Evolutionary conservation across 2,888 invertebrate genomes (phyloP).

Genomic region (Acanthosepion esculentum): DNA sequence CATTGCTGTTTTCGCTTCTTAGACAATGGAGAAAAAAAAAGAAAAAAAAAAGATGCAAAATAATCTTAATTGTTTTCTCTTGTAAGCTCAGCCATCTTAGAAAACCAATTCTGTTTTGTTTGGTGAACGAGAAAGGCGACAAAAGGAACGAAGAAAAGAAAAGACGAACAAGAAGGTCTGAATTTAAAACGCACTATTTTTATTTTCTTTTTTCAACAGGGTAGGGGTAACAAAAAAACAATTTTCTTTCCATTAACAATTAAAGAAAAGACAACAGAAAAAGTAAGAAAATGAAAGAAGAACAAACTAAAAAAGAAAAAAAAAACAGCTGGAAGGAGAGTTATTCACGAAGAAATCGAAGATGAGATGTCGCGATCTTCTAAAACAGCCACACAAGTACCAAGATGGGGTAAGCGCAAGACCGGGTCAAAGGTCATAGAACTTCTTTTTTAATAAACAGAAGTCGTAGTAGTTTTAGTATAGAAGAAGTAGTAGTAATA

Average conservation of each 20-base stretch:
- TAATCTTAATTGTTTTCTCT: too few relatives aligned
- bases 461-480: neutral
- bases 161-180: neutral
- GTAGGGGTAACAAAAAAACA: neutral
- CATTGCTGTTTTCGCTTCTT: too few relatives aligned
- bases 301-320: neutral
- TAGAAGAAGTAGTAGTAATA: neutral
- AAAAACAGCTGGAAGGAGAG: neutral
- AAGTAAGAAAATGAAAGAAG: neutral
- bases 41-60: too few relatives aligned
- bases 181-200: constrained; percentile 15
- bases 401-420: neutral
- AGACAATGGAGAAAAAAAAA: too few relatives aligned
- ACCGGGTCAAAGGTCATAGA: neutral
- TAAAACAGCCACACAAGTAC: constrained; percentile 9
- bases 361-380: neutral
- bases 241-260: neutral
- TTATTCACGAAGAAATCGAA: neutral
- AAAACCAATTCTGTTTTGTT: too few relatives aligned
- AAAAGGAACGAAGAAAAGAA: neutral
- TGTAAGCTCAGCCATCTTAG: too few relatives aligned
- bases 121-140: neutral
- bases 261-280: neutral
- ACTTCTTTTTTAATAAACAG: neutral
- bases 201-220: neutral